Base-by-base conservation (phyloP, 1,140 invertebrate species). In the Rhynchophorus ferrugineus region DNA sequence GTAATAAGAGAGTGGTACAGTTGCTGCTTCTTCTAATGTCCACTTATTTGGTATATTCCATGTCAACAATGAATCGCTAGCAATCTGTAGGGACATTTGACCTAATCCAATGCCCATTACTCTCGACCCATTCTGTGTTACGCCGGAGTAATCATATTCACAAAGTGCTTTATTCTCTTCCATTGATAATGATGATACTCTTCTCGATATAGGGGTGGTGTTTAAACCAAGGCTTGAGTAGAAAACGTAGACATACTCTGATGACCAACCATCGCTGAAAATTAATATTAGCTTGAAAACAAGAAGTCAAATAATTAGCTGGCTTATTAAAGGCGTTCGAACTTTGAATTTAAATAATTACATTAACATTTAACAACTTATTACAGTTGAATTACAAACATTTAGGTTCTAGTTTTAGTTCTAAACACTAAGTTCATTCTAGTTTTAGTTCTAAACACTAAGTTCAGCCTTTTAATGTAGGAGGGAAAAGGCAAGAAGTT, bases 41-140 rank as follows among this genome's bases (percentile, higher is more conserved):
- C 91, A 95, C 2, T 78, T 61, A 0, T 87, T 77, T 1, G 93
- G 93, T 13, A 96, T 74, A 1, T 79, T 63, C 90, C 90, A 95
- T 3, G 42, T 33, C 13, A 56, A 56, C 8, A 80, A 59, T 3
- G 89, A 75, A 36, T 72, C 80, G 5, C 74, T 71, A 22, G 75
- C 38, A 1, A 82, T 63, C 47, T 79, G 56, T 22, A 84, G 85
- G 0, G 80, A 63, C 42, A 88, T 67, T 3, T 74, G 78, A 39
- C 69, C 73, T 0, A 59, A 54, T 0, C 75, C 57, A 70, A 88
- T 77, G 14, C 83, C 83, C 82, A 89, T 87, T 0, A 89, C 73
- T n/a, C 84, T 71, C 16, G 66, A 68, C 5, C 84, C 84, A 54
- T 54, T 57, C 53, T 0, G 33, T 8, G 35, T 69, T 59, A 14